Base-by-base conservation (phyloP, 53 echinoderm and acorn worm species). In the Crossaster papposus region DNA sequence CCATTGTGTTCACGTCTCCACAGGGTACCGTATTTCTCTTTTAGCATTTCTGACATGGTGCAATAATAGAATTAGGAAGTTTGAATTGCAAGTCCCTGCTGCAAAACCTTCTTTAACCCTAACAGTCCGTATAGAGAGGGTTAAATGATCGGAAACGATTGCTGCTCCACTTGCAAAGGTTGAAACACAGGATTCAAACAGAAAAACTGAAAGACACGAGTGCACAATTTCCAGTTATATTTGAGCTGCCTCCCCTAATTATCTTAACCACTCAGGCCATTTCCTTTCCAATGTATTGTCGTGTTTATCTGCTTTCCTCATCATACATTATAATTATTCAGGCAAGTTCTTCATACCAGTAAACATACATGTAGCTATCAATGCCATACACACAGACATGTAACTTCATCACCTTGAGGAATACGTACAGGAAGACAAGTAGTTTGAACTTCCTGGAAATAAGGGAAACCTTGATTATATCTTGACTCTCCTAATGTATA, bases 11-110 rank as follows among this genome's bases (percentile, higher is more conserved):
- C n/a, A n/a, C n/a, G n/a, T n/a, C n/a, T n/a, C n/a, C n/a, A n/a
- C n/a, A n/a, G n/a, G n/a, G n/a, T n/a, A n/a, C n/a, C n/a, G n/a
- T n/a, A n/a, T n/a, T n/a, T n/a, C n/a, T n/a, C n/a, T n/a, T n/a
- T n/a, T n/a, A 34, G 34, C 74, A 73, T 73, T 28, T 34, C 32
- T 34, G 74, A 73, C 28, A 36, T n/a, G 70, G 29, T 26, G 3
- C 75, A 35, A 74, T 74, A 35, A 74, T n/a, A n/a, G n/a, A 50
- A 78, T 78, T 44, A 78, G 78, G 78, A 78, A 78, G 51, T 24
- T n/a, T 24, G n/a, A n/a, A n/a, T 78, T 50, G 50, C 34, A 14
- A 33, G 14, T 62, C 23, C 23, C 23, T 62, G 23, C 62, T 23
- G 18, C 17, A 20, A 62, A 20, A 23, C 62, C 17, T 9, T 62